phyloP scores from a whole-genome alignment of 2,113 vertebrate genomes.

The Sialia sialis region DNA sequence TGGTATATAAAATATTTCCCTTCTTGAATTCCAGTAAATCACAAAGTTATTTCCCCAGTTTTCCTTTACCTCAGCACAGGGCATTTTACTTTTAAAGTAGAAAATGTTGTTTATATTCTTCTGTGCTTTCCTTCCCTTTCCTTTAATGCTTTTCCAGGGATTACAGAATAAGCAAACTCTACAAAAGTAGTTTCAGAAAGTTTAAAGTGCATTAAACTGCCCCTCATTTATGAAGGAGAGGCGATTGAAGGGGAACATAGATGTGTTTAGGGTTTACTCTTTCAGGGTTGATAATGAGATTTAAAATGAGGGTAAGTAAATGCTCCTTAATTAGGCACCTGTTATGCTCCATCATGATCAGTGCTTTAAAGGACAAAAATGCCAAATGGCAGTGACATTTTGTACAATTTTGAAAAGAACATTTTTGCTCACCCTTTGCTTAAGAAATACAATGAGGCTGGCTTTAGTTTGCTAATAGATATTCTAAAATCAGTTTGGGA shows the following conservation, averaged over 20 bases:
- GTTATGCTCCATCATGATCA: neutral
- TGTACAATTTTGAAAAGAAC: neutral
- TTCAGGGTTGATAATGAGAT: conserved; percentile 22
- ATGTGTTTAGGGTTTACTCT: neutral
- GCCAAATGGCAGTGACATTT: neutral
- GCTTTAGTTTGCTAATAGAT: conserved; percentile 10
- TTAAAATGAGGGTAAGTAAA: neutral
- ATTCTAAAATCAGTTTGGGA: conserved; percentile 16
- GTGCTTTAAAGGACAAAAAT: neutral
- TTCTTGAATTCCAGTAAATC: neutral
- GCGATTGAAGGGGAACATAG: neutral
- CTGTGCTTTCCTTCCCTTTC: neutral
- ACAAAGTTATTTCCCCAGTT: neutral
- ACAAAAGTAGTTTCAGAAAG: neutral
- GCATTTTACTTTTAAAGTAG: neutral
- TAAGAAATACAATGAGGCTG: neutral
- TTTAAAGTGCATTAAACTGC: neutral
- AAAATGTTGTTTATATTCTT: neutral
- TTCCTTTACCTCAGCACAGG: neutral
- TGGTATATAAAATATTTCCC: neutral
- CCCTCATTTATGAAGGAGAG: neutral
- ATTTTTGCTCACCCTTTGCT: neutral
- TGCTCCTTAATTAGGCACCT: conserved; percentile 10
- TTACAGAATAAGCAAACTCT: neutral
- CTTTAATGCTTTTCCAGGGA: neutral